phyloP scores from a whole-genome alignment of 2,797 vertebrate species.

The Taeniopygia guttata region DNA sequence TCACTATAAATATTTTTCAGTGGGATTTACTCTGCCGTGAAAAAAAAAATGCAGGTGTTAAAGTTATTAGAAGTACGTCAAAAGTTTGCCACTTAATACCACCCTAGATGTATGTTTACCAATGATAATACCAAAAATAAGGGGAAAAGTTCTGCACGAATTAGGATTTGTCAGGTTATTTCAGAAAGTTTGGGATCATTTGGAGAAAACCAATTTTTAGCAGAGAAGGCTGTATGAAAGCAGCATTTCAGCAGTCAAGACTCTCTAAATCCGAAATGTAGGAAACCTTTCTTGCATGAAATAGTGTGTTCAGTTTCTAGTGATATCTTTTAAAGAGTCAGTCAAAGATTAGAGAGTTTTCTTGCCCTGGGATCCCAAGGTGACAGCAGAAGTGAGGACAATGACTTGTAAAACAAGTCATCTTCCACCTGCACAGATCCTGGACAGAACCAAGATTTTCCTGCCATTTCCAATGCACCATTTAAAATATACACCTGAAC shows the following conservation, averaged over 20 bases:
- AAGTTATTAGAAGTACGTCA: conserved; percentile 1
- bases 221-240: conserved; percentile 20
- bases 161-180: conserved; percentile 62
- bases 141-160: conserved; percentile 18
- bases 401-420: background rate
- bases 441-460: background rate
- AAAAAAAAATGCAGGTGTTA: conserved; percentile 2
- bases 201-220: conserved; percentile 51
- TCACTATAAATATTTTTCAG: conserved; percentile 54
- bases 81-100: background rate
- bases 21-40: background rate
- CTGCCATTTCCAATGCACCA: background rate
- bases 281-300: conserved; percentile 45
- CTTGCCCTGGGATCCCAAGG: background rate
- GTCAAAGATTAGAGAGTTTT: conserved; percentile 27
- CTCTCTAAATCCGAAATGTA: conserved; percentile 48
- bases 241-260: conserved; percentile 23
- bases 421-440: background rate
- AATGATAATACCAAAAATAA: conserved; percentile 29
- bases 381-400: background rate
- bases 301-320: conserved; percentile 49
- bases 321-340: conserved; percentile 16
- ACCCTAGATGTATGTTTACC: conserved; percentile 31
- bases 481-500: background rate
- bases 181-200: conserved; percentile 44